Evolutionary conservation across 2,888 invertebrate species (phyloP).

Genomic region (Parelbella ahira): DNA sequence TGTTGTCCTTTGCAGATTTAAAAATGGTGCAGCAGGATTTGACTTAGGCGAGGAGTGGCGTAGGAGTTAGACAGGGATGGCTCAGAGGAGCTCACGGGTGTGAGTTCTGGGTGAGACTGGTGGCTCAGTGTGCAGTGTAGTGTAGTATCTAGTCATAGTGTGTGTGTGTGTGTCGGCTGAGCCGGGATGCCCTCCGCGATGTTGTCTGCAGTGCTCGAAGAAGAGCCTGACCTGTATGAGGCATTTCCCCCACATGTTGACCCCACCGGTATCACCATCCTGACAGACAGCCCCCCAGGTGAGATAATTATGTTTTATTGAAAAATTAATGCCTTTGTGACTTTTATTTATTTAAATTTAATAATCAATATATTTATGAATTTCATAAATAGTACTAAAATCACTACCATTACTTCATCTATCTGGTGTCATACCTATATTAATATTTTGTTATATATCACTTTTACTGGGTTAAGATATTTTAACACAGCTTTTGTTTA

Average conservation of each 20-base stretch:
- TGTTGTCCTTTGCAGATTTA: slow-evolving; percentile 64
- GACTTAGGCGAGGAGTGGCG: slow-evolving; percentile 60
- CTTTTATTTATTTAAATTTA: background rate
- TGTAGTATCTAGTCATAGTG: slow-evolving; percentile 69
- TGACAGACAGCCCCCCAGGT: slow-evolving; percentile 83
- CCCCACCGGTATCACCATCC: slow-evolving; percentile 86
- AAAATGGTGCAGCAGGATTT: slow-evolving; percentile 81
- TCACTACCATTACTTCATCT: no score
- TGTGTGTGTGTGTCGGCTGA: slow-evolving; percentile 48
- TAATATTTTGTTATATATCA: no score
- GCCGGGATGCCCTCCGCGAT: slow-evolving; percentile 83
- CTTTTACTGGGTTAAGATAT: no score
- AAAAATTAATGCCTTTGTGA: no score
- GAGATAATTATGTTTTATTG: no score
- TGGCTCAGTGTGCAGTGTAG: slow-evolving; percentile 56
- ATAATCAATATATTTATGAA: background rate
- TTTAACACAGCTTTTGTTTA: no score
- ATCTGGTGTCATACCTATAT: no score
- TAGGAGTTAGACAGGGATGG: slow-evolving; percentile 51
- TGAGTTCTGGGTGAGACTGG: slow-evolving; percentile 58
- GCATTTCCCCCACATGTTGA: slow-evolving; percentile 91
- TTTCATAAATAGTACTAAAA: no score
- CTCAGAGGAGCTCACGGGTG: slow-evolving; percentile 60
- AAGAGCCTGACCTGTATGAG: slow-evolving; percentile 88
- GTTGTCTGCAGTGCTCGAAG: slow-evolving; percentile 87